Base-by-base conservation (phyloP, 2,797 vertebrate genomes). In the Esox masquinongy region DNA sequence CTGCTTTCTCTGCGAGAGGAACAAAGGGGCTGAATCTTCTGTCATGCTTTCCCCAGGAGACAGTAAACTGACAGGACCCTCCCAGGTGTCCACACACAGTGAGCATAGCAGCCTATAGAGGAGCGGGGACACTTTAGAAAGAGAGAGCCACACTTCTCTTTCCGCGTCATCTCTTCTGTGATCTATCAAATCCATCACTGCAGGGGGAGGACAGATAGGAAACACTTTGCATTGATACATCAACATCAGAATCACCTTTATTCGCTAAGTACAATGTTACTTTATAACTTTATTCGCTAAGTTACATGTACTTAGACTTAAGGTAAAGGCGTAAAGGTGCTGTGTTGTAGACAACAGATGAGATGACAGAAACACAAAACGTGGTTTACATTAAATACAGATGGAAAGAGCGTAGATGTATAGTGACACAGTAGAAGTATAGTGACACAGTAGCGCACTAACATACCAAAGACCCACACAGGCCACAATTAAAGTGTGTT, bases 1-100 rank as follows among this genome's bases (percentile, higher is more conserved):
- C 79, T 39, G 22, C 3, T 51, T 51, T 64, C 82, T 80, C 69
- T 16, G 73, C 63, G 19, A 50, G 11, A 15, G 49, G 66, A 77
- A 17, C 43, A 39, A 31, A 71, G n/a, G 2, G 29, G n/a, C 56
- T 59, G 22, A 24, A 59, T 22, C 56, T 59, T 24, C 56, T 59
- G n/a, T 17, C 39, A 67, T 49, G 39, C 19, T 6, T 17, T 39
- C 7, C 56, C 56, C 56, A 14, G 56, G 56, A 59, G 56, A 59
- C n/a, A 11, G 22, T 53, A 72, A 24, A 59, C 56, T 17, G 36
- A 56, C 51, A 72, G 70, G 31, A 72, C 50, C 29, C 51, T 59
- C 22, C 56, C 56, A 59, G 56, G 2, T 49, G 24, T 49, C 22
- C 56, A 59, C 56, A 61, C n/a, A 24, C 56, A 24, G 56, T 14